Evolutionary conservation across 2,888 invertebrate genomes (phyloP).

Genomic region (Molanna angustata): DNA sequence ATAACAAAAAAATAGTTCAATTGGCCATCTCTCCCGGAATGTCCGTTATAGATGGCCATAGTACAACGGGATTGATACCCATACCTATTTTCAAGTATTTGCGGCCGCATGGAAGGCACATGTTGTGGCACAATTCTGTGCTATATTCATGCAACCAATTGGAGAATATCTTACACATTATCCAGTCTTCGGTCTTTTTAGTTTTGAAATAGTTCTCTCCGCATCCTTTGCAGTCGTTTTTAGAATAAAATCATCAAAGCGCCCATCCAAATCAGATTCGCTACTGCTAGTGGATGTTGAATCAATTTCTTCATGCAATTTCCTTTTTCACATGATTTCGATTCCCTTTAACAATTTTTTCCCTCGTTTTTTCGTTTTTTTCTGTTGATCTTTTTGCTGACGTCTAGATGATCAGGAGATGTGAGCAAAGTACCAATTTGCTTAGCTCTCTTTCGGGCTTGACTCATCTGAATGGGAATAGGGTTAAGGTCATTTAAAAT

Average conservation of each 20-base stretch:
- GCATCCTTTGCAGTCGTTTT: background rate
- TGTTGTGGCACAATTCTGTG: background rate
- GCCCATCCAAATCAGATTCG: background rate
- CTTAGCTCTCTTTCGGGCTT: too few species aligned
- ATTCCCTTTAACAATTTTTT: background rate
- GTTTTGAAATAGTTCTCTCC: background rate
- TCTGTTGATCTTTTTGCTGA: too few species aligned
- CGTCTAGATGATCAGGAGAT: background rate
- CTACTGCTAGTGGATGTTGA: background rate
- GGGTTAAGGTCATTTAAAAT: too few species aligned
- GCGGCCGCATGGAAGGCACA: background rate
- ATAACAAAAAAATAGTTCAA: too few species aligned
- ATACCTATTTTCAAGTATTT: too few species aligned
- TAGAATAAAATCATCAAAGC: background rate
- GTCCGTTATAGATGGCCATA: too few species aligned
- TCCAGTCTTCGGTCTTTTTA: background rate
- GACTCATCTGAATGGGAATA: too few species aligned
- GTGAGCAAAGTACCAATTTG: background rate
- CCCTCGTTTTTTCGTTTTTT: background rate
- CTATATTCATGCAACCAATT: background rate
- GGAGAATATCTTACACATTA: too few species aligned
- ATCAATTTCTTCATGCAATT: background rate
- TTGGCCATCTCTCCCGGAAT: too few species aligned
- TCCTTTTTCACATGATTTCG: background rate
- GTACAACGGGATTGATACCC: too few species aligned